Percentiles rank a stretch among this genome's conserved stretches.
phyloP scores from a whole-genome alignment of 2,888 invertebrate genomes.

The Mesopsocus fuscifrons region DNA sequence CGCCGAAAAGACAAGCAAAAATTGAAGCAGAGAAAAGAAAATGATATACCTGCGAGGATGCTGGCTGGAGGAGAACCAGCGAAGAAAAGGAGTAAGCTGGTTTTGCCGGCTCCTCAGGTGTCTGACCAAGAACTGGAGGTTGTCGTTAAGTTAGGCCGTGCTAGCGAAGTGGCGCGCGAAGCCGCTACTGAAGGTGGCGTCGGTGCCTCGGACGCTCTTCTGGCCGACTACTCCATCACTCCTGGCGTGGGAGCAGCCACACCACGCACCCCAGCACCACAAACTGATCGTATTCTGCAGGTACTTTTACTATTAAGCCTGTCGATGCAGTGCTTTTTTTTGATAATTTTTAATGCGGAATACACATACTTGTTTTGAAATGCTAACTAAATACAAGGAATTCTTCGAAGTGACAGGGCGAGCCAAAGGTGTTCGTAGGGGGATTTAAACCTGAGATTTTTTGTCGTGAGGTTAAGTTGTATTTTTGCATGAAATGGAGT shows the following conservation, averaged over 20 bases:
- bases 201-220: conserved; percentile 59
- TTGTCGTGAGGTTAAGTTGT: too few relatives aligned
- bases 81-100: conserved; percentile 84
- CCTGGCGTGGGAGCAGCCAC: conserved; percentile 43
- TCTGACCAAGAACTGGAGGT: conserved; percentile 80
- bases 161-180: conserved; percentile 79
- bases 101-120: conserved; percentile 91
- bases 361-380: too few relatives aligned
- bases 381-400: too few relatives aligned
- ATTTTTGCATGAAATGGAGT: too few relatives aligned
- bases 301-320: conserved; percentile 20
- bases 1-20: conserved; percentile 90
- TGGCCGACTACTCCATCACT: conserved; percentile 75
- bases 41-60: conserved; percentile 83
- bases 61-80: conserved; percentile 74
- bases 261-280: conserved; percentile 72
- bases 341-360: too few relatives aligned
- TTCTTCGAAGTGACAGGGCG: too few relatives aligned
- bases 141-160: conserved; percentile 80
- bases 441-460: too few relatives aligned
- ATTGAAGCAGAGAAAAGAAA: conserved; percentile 86
- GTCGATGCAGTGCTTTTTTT: too few relatives aligned
- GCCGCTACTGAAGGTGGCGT: conserved; percentile 59
- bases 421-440: too few relatives aligned
- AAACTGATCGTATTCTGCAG: conserved; percentile 50